Base-by-base conservation (phyloP, 2,797 vertebrate genomes). In the Pseudochirops corinnae region DNA sequence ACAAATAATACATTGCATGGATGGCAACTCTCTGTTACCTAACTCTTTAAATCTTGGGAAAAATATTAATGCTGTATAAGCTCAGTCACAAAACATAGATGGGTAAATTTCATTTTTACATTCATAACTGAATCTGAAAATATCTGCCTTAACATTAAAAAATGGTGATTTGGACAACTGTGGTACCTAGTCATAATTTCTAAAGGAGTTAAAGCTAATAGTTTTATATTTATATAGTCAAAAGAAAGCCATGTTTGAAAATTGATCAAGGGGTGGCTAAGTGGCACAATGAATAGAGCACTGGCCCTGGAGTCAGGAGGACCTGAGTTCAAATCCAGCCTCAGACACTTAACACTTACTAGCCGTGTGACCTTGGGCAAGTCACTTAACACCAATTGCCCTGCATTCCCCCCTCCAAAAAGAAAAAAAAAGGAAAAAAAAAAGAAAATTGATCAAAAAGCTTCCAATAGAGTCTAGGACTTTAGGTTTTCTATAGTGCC, bases 61-160 rank as follows among this genome's bases (percentile, higher is more conserved):
- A 53, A 91, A 33, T 11, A 56, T 21, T 53, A 56, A 53, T 6
- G 92, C 13, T 74, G 1, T 60, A 33, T 95, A 91, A 67, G 50
- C 91, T 91, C 90, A 93, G 1, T 13, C 26, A 53, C 46, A 52
- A 94, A 95, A 93, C 92, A 90, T 74, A 55, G 94, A 91, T 58
- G 55, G 56, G 58, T 58, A 91, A 94, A 94, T 33, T 60, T 92
- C 92, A 96, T 93, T 92, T 92, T 82, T 93, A 94, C 95, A 97
- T 50, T 94, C 62, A 94, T 60, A 94, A 55, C 90, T 90, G 93
- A 90, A 93, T 93, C 67, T 90, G 94, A 95, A 93, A 95, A 96
- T 18, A 93, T 14, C 92, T 94, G 92, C 90, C 93, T 93, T 0
- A 0, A 74, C 56, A 0, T 94, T 9, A 57, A 97, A 82, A 46